phyloP scores from a whole-genome alignment of 1,140 invertebrate genomes.

The Aphaenogaster floridana region DNA sequence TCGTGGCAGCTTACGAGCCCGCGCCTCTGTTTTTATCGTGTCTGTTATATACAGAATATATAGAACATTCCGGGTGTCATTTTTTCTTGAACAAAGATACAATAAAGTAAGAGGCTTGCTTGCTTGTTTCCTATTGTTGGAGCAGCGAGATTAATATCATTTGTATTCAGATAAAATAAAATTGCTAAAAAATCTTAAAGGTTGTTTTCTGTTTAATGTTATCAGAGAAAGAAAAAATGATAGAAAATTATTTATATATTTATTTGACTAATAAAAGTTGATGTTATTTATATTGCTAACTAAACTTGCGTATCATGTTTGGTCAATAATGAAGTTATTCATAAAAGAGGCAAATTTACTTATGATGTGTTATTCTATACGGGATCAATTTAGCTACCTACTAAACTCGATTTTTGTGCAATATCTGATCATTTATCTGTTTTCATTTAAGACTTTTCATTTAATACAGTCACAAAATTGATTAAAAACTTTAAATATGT shows the following conservation, averaged over 20 bases:
- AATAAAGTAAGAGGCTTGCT: background rate
- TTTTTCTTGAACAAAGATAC: background rate
- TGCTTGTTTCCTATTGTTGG: background rate
- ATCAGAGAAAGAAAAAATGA: no score
- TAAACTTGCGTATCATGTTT: constrained; percentile 18
- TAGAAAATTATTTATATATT: background rate
- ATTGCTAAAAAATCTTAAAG: background rate
- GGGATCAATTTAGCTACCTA: background rate
- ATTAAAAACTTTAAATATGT: background rate
- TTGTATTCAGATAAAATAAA: background rate
- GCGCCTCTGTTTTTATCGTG: constrained; percentile 59
- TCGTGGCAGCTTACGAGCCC: constrained; percentile 55
- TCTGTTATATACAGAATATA: constrained; percentile 45
- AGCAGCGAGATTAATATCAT: background rate
- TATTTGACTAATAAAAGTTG: background rate
- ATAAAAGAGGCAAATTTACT: constrained; percentile 21
- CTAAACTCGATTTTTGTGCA: background rate
- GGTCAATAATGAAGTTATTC: background rate
- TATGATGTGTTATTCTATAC: background rate
- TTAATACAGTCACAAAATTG: background rate
- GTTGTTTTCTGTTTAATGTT: background rate
- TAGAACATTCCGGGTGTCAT: constrained; percentile 7
- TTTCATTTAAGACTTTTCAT: background rate
- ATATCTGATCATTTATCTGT: background rate
- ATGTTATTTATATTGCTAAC: background rate